Evolutionary conservation across 2,888 invertebrate species (phyloP).

Genomic region (Drosophila testacea): DNA sequence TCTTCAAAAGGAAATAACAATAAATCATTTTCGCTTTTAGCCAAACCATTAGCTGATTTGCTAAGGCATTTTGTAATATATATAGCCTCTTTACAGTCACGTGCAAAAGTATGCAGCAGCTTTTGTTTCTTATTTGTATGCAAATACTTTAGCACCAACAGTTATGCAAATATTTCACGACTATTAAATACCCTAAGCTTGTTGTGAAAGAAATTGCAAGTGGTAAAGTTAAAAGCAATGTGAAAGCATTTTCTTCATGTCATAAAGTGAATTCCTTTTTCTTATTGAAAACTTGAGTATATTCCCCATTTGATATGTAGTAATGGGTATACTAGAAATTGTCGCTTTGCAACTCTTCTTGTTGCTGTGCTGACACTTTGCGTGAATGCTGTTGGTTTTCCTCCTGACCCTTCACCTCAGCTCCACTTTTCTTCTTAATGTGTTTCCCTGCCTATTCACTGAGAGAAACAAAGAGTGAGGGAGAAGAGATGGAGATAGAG

Average conservation of each 20-base stretch:
- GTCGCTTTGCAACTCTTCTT: constrained; percentile 19
- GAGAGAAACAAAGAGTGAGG: constrained; percentile 1
- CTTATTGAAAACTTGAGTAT: background rate
- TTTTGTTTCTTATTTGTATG: constrained; percentile 48
- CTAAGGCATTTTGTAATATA: constrained; percentile 7
- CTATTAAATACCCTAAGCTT: background rate
- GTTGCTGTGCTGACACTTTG: constrained; percentile 56
- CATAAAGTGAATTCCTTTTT: background rate
- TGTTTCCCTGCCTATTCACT: constrained; percentile 22
- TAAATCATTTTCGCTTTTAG: constrained; percentile 13
- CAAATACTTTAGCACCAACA: background rate
- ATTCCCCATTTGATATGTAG: constrained; percentile 6
- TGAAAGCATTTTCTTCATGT: too few species aligned
- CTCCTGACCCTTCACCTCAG: background rate
- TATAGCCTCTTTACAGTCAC: constrained; percentile 27
- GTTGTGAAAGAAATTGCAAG: background rate
- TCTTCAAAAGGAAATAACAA: background rate
- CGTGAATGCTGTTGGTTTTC: constrained; percentile 36
- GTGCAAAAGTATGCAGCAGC: constrained; percentile 42
- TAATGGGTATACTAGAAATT: constrained; percentile 21
- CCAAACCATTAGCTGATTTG: constrained; percentile 23
- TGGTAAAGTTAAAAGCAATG: background rate
- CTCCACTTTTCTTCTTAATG: constrained; percentile 32
- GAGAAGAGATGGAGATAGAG: background rate
- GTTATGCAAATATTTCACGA: background rate